These are phyloP conservation scores for Tipula helvola DNA, from an alignment of 2,888 invertebrate species.

Conservation along the genomic window DNA sequence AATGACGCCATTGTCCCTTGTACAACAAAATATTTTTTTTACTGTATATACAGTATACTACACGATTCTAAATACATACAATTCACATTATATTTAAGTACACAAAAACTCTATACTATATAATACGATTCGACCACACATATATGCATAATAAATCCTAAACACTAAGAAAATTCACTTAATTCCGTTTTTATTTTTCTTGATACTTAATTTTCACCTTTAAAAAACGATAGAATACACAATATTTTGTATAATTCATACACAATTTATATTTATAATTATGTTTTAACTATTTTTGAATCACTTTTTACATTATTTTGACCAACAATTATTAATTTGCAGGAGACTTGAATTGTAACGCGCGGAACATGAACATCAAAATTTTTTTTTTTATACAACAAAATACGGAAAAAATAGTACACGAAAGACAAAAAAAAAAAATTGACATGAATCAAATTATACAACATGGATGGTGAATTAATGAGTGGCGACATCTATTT, in stretches of 20 bases:
- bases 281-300: not conserved
- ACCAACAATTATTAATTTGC: not conserved
- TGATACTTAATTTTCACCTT: not conserved
- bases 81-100: not conserved
- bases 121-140: not conserved
- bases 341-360: not conserved
- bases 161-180: not conserved
- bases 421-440: not conserved
- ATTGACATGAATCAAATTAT: not conserved
- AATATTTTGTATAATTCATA: not conserved
- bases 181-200: not conserved
- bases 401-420: not conserved
- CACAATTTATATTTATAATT: not conserved
- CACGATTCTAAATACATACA: not conserved
- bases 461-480: not conserved
- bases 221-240: not conserved
- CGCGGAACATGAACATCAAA: not conserved
- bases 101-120: not conserved
- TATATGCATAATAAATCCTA: not conserved
- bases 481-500: not conserved
- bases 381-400: not conserved
- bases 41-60: not conserved
- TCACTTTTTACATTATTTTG: not conserved
- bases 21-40: not conserved
- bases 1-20: constrained; percentile 11